Evolutionary conservation across 2,888 invertebrate genomes (phyloP).

Genomic region (Aleiodes testaceus): DNA sequence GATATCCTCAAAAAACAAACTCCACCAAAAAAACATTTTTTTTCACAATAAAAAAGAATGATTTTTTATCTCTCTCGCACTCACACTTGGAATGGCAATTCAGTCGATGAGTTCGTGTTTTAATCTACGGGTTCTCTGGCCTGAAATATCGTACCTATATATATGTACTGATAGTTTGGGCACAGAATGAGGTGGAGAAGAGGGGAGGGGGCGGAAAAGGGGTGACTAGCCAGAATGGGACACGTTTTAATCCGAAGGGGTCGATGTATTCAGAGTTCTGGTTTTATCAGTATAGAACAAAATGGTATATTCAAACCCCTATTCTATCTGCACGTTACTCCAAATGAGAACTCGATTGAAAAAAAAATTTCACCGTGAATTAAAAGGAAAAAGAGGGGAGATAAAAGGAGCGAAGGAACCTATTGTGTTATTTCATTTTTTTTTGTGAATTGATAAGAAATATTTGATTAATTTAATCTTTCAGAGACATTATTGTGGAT

Average conservation of each 20-base stretch:
- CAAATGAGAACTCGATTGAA: constrained; percentile 47
- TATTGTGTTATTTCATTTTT: too few species aligned
- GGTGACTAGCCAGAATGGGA: constrained; percentile 40
- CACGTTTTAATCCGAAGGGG: constrained; percentile 63
- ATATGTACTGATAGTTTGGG: constrained; percentile 25
- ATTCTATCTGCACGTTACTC: constrained; percentile 36
- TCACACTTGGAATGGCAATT: constrained; percentile 24
- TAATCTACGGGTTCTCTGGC: constrained; percentile 24
- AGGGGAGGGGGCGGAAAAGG: neutral
- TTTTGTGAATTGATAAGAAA: too few species aligned
- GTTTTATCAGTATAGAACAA: constrained; percentile 39
- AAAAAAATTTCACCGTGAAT: constrained; percentile 24
- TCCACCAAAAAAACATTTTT: too few species aligned
- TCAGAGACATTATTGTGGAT: too few species aligned
- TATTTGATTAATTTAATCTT: too few species aligned
- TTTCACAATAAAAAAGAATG: too few species aligned
- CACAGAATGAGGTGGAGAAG: constrained; percentile 42
- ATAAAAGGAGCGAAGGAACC: constrained; percentile 16
- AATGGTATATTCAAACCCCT: constrained; percentile 28
- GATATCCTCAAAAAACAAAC: too few species aligned
- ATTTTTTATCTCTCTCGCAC: constrained; percentile 24
- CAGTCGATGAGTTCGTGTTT: constrained; percentile 30
- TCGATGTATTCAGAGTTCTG: constrained; percentile 53
- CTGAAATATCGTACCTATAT: constrained; percentile 27
- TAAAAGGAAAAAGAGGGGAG: neutral